Conservation (phyloP, 2,113 vertebrate genomes). For the Ondatra zibethicus region DNA sequence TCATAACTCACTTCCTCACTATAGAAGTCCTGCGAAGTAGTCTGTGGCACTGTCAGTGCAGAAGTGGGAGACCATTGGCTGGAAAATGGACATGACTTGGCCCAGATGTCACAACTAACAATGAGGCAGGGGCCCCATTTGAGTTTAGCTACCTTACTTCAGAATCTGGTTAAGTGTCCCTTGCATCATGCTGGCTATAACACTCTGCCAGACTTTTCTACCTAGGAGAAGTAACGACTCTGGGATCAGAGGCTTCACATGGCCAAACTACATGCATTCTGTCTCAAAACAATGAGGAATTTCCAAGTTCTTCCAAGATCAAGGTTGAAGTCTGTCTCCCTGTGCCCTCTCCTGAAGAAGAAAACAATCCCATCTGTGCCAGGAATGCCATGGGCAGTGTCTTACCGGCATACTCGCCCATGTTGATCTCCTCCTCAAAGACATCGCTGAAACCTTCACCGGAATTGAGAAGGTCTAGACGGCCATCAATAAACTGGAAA, state of each 20-base stretch:
- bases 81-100: neutral
- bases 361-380: neutral
- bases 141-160: neutral
- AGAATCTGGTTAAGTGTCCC: neutral
- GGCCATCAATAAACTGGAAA: constrained; percentile 96
- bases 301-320: neutral
- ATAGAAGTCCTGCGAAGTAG: neutral
- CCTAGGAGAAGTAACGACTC: neutral
- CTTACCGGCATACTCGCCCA: constrained; percentile 96
- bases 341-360: neutral
- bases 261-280: neutral
- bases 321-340: neutral
- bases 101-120: neutral
- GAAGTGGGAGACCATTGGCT: neutral
- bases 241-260: neutral
- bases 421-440: constrained; percentile 98
- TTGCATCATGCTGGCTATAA: neutral
- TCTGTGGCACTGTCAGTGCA: neutral
- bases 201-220: neutral
- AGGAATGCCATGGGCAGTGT: neutral
- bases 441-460: constrained; percentile 98
- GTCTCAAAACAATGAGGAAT: neutral
- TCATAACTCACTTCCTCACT: neutral
- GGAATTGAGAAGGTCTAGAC: constrained; percentile 95
- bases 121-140: neutral